Conservation (phyloP, 2,797 vertebrate genomes). For the Leptatherina wallacei region DNA sequence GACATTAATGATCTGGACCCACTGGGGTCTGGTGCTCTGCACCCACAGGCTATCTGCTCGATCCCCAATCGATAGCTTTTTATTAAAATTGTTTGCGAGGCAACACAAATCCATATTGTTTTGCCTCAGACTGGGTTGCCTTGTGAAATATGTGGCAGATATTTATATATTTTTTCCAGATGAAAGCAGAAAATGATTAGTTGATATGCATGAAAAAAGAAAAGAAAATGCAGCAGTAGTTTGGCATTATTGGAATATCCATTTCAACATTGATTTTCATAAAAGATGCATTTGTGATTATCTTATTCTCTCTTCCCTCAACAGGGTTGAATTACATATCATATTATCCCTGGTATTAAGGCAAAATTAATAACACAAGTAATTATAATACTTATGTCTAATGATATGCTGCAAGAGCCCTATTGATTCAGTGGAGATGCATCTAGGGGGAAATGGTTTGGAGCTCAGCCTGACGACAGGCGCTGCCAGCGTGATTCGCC, state of each 20-base stretch:
- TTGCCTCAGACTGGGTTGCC: constrained; percentile 72
- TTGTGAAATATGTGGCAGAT: constrained; percentile 77
- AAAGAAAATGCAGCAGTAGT: constrained; percentile 62
- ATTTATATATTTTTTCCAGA: constrained; percentile 81
- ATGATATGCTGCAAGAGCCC: constrained; percentile 76
- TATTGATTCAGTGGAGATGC: constrained; percentile 79
- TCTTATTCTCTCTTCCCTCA: constrained; percentile 83
- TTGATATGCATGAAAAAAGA: constrained; percentile 77
- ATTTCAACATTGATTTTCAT: constrained; percentile 83
- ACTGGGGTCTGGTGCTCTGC: constrained; percentile 77
- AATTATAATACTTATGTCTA: constrained; percentile 84
- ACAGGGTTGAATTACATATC: constrained; percentile 80
- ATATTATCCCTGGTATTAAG: constrained; percentile 82
- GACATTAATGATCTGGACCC: constrained; percentile 86
- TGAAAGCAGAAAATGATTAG: constrained; percentile 80
- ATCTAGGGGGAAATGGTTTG: constrained; percentile 62
- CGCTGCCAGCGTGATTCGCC: constrained; percentile 45
- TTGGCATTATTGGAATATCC: constrained; percentile 80
- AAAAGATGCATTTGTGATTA: constrained; percentile 85
- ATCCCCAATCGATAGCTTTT: constrained; percentile 87
- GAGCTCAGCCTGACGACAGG: constrained; percentile 73
- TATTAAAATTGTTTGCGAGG: constrained; percentile 89
- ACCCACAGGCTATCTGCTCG: constrained; percentile 79
- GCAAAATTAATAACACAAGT: constrained; percentile 84
- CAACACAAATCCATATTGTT: constrained; percentile 88